These are phyloP conservation scores for Sternotherus odoratus DNA, from an alignment of 2,797 vertebrate species.

Conservation along the genomic window DNA sequence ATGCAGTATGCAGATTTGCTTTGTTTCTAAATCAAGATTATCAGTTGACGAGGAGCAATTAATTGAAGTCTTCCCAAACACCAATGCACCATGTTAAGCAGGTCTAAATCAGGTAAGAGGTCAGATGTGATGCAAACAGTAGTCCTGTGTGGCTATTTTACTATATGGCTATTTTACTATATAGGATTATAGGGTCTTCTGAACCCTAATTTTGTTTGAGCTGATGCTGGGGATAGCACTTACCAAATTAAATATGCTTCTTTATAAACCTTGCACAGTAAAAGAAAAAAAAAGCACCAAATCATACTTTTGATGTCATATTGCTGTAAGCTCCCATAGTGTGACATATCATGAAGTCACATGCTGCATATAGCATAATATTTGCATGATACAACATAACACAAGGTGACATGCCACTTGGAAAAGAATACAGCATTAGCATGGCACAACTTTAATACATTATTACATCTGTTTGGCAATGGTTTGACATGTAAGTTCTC, in stretches of 20 bases:
- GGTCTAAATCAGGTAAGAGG: neutral
- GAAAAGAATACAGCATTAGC: constrained; percentile 34
- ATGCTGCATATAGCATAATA: constrained; percentile 6
- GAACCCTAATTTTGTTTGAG: neutral
- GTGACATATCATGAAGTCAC: neutral
- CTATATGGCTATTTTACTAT: neutral
- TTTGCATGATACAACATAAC: constrained; percentile 48
- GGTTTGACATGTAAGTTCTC: constrained; percentile 50
- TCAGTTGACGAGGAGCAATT: neutral
- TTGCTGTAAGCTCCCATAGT: constrained; percentile 41
- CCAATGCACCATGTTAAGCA: neutral
- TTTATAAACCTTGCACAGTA: constrained; percentile 29
- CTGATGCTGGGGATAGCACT: neutral
- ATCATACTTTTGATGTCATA: neutral
- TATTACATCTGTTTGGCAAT: constrained; percentile 66
- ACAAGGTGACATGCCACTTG: constrained; percentile 26
- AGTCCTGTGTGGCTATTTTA: neutral
- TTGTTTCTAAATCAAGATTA: neutral
- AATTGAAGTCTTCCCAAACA: neutral
- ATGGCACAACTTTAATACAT: constrained; percentile 39
- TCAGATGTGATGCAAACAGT: neutral
- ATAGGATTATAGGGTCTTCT: neutral
- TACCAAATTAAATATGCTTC: neutral
- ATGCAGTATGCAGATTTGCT: neutral
- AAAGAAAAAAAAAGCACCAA: neutral